A percentile compares a stretch with the other conserved stretches of the same genome.
These are phyloP conservation scores for Sebastes matsubarae DNA, from an alignment of 2,797 vertebrate genomes.

Conservation along the genomic window DNA sequence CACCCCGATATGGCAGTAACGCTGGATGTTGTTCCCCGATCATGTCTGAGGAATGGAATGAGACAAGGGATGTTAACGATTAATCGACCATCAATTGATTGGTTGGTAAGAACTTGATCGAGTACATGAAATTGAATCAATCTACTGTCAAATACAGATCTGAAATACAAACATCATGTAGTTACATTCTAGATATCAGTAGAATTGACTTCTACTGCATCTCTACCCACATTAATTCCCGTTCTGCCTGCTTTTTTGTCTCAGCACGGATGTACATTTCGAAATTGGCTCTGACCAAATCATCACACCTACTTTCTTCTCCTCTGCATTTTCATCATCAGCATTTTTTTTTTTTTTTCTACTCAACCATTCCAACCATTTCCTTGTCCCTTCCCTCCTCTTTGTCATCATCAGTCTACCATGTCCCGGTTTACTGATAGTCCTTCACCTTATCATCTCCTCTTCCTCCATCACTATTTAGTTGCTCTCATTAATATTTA, in stretches of 20 bases:
- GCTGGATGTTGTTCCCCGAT: neutral
- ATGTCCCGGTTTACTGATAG: neutral
- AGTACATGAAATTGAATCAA: too few species aligned
- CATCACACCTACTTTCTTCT: neutral
- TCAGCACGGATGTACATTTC: neutral
- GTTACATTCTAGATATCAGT: too few species aligned
- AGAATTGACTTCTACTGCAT: too few species aligned
- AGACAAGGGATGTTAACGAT: too few species aligned
- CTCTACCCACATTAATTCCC: neutral
- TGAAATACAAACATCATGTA: too few species aligned
- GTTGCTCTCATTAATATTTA: slow-evolving; percentile 1
- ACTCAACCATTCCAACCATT: neutral
- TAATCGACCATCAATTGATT: too few species aligned
- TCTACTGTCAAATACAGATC: too few species aligned
- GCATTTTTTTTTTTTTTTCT: neutral
- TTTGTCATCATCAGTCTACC: neutral
- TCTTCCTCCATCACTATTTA: neutral
- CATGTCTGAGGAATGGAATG: neutral
- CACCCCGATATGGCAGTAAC: neutral
- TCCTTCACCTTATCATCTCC: neutral
- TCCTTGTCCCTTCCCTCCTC: neutral
- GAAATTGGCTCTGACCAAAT: neutral
- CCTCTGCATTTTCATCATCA: neutral
- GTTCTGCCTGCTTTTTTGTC: neutral
- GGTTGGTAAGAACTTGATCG: too few species aligned